Conservation (phyloP, 2,888 invertebrate genomes). For the Eristalinus sepulchralis region DNA sequence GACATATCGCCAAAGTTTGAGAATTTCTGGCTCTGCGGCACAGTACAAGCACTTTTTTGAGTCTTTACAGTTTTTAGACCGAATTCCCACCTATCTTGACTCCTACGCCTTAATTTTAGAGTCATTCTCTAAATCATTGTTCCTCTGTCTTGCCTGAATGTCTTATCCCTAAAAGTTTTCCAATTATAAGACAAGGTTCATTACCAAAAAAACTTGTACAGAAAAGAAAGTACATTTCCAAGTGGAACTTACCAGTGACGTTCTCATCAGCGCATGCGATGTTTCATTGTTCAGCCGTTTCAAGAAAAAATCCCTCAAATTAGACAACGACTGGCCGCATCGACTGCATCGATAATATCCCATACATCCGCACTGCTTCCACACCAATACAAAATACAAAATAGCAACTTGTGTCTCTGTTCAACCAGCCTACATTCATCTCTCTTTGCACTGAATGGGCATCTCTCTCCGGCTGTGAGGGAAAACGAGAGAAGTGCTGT, state of each 20-base stretch:
- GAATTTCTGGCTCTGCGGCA: no score
- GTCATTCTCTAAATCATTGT: no score
- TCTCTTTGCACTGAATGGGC: background rate
- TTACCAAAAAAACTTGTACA: no score
- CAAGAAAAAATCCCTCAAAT: background rate
- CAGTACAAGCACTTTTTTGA: no score
- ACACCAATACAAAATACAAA: constrained; percentile 44
- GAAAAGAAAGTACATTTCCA: background rate
- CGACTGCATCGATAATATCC: background rate
- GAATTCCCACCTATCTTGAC: no score
- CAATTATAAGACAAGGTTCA: no score
- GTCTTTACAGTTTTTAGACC: no score
- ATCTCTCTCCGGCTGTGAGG: background rate
- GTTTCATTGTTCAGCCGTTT: constrained; percentile 38
- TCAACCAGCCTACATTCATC: background rate
- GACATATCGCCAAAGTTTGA: no score
- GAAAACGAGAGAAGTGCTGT: background rate
- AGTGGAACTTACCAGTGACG: constrained; percentile 15
- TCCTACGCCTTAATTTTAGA: no score
- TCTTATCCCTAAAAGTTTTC: no score
- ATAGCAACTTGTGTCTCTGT: background rate
- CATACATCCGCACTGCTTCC: background rate
- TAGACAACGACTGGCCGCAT: background rate
- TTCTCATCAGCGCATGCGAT: background rate
- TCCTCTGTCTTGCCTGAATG: no score